Evolutionary conservation across 2,797 vertebrate species (phyloP), one percentile per base, ranked within the genome.

Genomic region (Hyperoplus immaculatus): DNA sequence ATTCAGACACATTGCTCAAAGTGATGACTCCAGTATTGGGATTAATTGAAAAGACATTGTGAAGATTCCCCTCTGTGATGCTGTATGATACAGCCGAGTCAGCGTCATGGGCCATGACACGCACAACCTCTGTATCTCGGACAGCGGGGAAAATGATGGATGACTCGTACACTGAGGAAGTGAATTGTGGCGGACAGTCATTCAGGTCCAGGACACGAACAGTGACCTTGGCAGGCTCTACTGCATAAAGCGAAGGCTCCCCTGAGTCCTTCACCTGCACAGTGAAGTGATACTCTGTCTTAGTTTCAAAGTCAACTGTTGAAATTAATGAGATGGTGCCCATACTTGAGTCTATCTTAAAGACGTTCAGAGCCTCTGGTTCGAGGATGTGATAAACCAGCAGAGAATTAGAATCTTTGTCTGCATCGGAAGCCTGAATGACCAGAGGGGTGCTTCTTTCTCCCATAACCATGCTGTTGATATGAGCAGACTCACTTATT

Each of bases 221-320:
- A 3, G 92, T 96, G 86, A 99, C 95, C 86, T 92, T 95, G 84
- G 95, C 94, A 16, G 97, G 95, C 86, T 94, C 95, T 39, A 94
- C 88, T 36, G 97, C 96, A 8, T 95, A 97, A 72, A 97, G 92
- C 2, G 91, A 89, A 2, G 97, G 96, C 57, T 91, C 95, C 75
- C 98, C 98, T 0, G 96, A 96, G 91, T 99, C 98, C 4, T 86
- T 95, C 3, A 94, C 97, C 3, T 97, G 97, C 67, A 99, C 95
- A 0, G 77, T 95, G 81, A 99, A 98, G 54, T 85, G 93, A 88
- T 96, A 97, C 84, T 95, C 93, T 0, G 96, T 86, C 14, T 79
- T 94, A 61, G 82, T 78, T 82, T 99, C 98, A 46, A 96, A 98
- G 89, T 99, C 97, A 67, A 99, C 92, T 0, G 93, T 89, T 12